A percentile compares a stretch with the other conserved stretches of the same genome.
These are phyloP conservation scores for Lamprotornis superbus DNA, from an alignment of 2,113 vertebrate species.

Conservation along the genomic window DNA sequence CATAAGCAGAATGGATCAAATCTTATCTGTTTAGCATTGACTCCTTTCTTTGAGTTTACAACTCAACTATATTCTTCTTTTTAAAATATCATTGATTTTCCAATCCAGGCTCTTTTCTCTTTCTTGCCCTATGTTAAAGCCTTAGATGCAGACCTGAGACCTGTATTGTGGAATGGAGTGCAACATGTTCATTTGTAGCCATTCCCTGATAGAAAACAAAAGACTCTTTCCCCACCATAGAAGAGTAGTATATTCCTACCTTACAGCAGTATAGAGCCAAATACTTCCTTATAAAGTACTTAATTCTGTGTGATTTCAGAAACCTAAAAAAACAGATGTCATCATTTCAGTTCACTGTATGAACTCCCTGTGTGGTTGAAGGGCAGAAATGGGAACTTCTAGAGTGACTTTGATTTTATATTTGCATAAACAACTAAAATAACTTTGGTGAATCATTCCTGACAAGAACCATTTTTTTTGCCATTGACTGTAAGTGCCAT, in stretches of 20 bases:
- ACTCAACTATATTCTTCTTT: neutral
- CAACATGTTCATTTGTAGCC: rapidly evolving
- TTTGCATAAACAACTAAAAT: conserved; percentile 34
- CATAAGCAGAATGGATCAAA: neutral
- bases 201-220: neutral
- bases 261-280: neutral
- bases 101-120: neutral
- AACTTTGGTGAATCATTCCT: conserved; percentile 29
- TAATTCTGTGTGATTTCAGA: neutral
- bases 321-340: neutral
- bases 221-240: neutral
- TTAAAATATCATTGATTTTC: neutral
- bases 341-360: neutral
- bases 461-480: neutral
- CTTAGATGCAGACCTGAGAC: neutral
- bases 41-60: neutral
- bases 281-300: neutral
- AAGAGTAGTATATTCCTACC: neutral
- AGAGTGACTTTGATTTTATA: neutral
- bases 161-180: neutral
- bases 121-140: neutral
- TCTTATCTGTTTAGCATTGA: neutral
- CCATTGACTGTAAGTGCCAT: neutral
- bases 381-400: neutral
- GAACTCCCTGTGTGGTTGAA: neutral